Percentiles rank a stretch among this genome's conserved stretches.
Evolutionary conservation across 2,113 vertebrate species (phyloP).

Genomic region (Aix galericulata): DNA sequence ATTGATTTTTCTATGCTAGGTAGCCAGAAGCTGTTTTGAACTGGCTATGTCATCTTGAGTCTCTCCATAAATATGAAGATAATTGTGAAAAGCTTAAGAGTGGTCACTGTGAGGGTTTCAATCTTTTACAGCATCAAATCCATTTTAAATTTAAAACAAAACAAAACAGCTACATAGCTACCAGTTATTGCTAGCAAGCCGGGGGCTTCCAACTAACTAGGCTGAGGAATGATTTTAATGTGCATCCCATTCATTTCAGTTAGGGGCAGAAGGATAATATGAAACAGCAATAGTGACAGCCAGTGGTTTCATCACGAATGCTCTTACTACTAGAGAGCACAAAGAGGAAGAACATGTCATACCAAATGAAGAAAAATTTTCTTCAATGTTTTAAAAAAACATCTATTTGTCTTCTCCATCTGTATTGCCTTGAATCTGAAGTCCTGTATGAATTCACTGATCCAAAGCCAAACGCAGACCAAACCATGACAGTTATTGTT

Average conservation of each 20-base stretch:
- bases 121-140: background rate
- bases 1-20: slow-evolving; percentile 48
- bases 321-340: background rate
- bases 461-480: background rate
- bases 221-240: slow-evolving; percentile 27
- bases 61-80: slow-evolving; percentile 4
- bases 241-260: slow-evolving; percentile 31
- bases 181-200: background rate
- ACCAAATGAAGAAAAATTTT: slow-evolving; percentile 38
- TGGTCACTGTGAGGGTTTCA: background rate
- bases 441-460: background rate
- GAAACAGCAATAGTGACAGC: slow-evolving; percentile 22
- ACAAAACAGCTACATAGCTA: background rate
- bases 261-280: slow-evolving; percentile 6
- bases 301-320: slow-evolving; percentile 4
- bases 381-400: slow-evolving; percentile 13
- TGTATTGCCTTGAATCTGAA: background rate
- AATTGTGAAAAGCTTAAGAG: background rate
- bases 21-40: slow-evolving; percentile 43
- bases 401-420: background rate
- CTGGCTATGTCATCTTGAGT: background rate
- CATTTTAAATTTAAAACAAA: background rate
- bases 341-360: slow-evolving; percentile 21
- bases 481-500: background rate
- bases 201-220: background rate